Conservation (phyloP, 2,797 vertebrate genomes). For the Rhabdomys pumilio region DNA sequence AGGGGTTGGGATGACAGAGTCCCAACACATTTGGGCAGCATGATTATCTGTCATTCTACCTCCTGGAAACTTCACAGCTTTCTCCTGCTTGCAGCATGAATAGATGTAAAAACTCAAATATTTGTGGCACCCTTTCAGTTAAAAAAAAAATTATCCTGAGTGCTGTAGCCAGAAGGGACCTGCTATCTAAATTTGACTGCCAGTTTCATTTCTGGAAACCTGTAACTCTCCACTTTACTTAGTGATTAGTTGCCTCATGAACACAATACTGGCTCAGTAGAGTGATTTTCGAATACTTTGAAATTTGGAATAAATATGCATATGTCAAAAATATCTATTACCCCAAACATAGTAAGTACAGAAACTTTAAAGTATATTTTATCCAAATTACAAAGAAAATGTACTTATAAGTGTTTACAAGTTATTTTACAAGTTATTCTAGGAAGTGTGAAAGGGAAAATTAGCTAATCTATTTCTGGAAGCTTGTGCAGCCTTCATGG, state of each 20-base stretch:
- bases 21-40: rapidly evolving
- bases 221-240: background rate
- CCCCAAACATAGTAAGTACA: background rate
- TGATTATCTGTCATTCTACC: background rate
- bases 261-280: background rate
- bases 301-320: background rate
- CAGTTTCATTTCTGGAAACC: background rate
- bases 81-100: background rate
- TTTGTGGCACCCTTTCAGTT: background rate
- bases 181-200: background rate
- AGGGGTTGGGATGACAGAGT: background rate
- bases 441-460: background rate
- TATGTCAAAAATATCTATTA: background rate
- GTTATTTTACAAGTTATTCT: background rate
- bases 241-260: background rate
- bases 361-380: background rate
- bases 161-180: background rate
- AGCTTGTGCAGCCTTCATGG: background rate
- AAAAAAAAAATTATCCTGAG: background rate
- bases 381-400: background rate
- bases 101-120: background rate
- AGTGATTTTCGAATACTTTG: background rate
- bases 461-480: background rate
- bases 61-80: background rate
- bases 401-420: background rate